Conservation (phyloP, 1,140 invertebrate genomes). For the Zaprionus taronus region DNA sequence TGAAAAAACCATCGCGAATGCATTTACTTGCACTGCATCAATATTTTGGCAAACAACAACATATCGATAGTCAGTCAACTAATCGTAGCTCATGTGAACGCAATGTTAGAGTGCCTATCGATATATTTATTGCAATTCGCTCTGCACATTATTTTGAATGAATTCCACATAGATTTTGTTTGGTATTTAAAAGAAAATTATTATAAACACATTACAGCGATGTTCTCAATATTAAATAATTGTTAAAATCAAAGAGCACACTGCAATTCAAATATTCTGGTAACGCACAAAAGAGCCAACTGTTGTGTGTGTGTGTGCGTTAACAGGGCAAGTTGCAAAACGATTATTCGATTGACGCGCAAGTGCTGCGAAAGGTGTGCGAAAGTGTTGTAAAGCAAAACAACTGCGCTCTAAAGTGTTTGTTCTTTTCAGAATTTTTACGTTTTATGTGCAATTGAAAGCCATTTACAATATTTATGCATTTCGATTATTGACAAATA, state of each 20-base stretch:
- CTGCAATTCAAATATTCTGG: background rate
- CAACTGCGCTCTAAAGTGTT: conserved; percentile 49
- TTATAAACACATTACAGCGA: background rate
- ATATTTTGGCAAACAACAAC: background rate
- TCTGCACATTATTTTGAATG: background rate
- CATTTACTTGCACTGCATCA: background rate
- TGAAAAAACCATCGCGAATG: background rate
- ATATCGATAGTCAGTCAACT: background rate
- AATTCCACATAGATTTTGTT: background rate
- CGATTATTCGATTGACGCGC: conserved; percentile 29
- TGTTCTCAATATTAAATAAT: background rate
- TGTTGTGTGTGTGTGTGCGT: background rate
- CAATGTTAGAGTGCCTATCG: background rate
- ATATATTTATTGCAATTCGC: background rate
- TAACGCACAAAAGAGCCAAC: conserved; percentile 14
- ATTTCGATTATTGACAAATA: conserved; percentile 20
- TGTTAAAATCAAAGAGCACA: background rate
- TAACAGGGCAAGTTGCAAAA: background rate
- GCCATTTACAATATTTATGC: conserved; percentile 27
- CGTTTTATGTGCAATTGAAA: conserved; percentile 49
- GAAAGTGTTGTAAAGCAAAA: conserved; percentile 54
- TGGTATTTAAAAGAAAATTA: background rate
- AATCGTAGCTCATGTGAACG: background rate
- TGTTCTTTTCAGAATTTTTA: conserved; percentile 54
- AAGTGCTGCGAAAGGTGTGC: conserved; percentile 39